Evolutionary conservation across 1,140 invertebrate species (phyloP).

Genomic region (Pogonognathellus flavescens): DNA sequence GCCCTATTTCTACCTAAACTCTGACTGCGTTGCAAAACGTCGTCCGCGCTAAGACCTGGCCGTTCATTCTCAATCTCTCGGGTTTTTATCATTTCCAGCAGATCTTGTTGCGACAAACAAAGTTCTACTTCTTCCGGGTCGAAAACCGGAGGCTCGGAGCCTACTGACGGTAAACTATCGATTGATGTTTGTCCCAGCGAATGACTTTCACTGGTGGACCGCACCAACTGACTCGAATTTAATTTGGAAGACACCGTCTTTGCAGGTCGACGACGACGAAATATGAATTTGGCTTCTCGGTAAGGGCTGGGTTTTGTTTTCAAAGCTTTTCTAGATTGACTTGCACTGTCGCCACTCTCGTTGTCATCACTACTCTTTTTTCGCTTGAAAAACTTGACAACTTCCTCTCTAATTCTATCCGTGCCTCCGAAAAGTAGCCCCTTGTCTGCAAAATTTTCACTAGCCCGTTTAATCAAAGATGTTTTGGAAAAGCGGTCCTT

Average conservation of each 20-base stretch:
- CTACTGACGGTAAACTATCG: slow-evolving; percentile 64
- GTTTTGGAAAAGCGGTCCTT: slow-evolving; percentile 65
- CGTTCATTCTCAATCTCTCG: not conserved
- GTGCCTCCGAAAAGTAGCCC: slow-evolving; percentile 25
- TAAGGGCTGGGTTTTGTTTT: slow-evolving; percentile 48
- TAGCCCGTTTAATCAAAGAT: slow-evolving; percentile 60
- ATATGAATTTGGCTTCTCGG: slow-evolving; percentile 56
- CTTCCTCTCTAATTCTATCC: slow-evolving; percentile 54
- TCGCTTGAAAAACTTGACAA: slow-evolving; percentile 62
- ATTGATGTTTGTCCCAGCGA: slow-evolving; percentile 60
- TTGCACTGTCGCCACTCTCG: slow-evolving; percentile 15
- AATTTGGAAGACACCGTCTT: not conserved
- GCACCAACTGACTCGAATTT: not conserved
- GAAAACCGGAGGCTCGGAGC: slow-evolving; percentile 49
- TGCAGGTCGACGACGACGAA: slow-evolving; percentile 19
- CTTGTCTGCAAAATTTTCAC: slow-evolving; percentile 58
- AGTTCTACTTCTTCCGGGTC: slow-evolving; percentile 32
- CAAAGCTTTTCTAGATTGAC: not conserved
- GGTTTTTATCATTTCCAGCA: not conserved
- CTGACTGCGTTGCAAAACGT: slow-evolving; percentile 4
- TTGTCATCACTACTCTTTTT: slow-evolving; percentile 59
- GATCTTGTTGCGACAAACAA: slow-evolving; percentile 18
- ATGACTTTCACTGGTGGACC: slow-evolving; percentile 61
- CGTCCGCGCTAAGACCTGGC: not conserved
- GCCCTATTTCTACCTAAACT: not conserved